Conservation (phyloP, 2,113 vertebrate species). For the Cebus imitator region DNA sequence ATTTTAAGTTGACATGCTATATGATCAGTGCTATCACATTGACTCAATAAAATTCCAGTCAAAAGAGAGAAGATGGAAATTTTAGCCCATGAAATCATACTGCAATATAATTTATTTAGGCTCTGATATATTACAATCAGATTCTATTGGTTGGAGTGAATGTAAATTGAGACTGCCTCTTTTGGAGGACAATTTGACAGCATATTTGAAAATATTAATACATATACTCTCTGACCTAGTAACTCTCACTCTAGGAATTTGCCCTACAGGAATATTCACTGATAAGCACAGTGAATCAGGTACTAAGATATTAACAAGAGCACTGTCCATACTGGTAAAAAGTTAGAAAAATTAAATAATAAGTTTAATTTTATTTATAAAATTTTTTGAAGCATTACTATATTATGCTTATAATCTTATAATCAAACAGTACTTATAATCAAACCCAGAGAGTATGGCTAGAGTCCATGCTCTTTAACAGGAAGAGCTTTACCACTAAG, state of each 20-base stretch:
- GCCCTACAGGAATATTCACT: neutral
- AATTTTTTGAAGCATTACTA: too few species aligned
- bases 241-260: neutral
- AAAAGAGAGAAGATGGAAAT: neutral
- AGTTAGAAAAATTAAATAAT: neutral
- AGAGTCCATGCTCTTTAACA: neutral
- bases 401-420: too few species aligned
- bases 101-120: neutral
- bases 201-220: constrained; percentile 19
- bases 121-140: neutral
- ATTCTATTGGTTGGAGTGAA: neutral
- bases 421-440: neutral
- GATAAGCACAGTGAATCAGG: neutral
- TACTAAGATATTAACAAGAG: neutral
- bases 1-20: neutral
- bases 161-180: neutral
- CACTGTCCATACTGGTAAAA: neutral
- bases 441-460: neutral
- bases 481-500: too few species aligned
- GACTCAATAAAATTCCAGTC: neutral
- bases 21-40: neutral
- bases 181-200: neutral
- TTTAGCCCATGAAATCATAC: neutral
- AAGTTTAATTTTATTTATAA: too few species aligned
- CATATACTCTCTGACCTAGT: neutral